Percentiles rank a stretch among this genome's conserved stretches.
phyloP scores from a whole-genome alignment of 2,888 invertebrate species.

The Chalcosyrphus nemorum region DNA sequence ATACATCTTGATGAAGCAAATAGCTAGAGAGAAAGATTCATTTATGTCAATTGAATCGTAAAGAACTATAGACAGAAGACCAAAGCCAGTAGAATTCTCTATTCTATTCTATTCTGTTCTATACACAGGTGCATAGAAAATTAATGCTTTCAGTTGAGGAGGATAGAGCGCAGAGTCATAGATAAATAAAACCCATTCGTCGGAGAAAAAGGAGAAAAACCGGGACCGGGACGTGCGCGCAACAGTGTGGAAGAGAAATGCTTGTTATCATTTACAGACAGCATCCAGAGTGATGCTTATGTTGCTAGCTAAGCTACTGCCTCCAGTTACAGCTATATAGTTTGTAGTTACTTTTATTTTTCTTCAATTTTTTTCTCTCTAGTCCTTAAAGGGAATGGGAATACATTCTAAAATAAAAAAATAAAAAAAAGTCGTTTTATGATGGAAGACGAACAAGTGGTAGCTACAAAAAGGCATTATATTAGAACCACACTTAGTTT shows the following conservation, averaged over 20 bases:
- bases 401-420: not conserved
- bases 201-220: not conserved
- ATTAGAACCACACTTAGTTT: not conserved
- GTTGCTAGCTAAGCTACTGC: constrained; percentile 30
- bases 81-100: constrained; percentile 11
- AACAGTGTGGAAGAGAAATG: constrained; percentile 39
- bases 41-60: constrained; percentile 68
- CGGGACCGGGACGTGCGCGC: constrained; percentile 11
- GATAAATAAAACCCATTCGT: constrained; percentile 20
- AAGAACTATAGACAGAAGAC: constrained; percentile 52
- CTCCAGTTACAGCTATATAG: constrained; percentile 16
- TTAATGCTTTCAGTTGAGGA: constrained; percentile 57
- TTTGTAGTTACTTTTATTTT: not conserved
- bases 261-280: constrained; percentile 62
- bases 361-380: constrained; percentile 2
- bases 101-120: constrained; percentile 35
- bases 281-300: constrained; percentile 35
- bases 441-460: not conserved
- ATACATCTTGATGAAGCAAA: constrained; percentile 16
- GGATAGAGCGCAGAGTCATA: constrained; percentile 16
- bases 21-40: constrained; percentile 26
- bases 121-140: constrained; percentile 68
- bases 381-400: constrained; percentile 44
- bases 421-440: constrained; percentile 20
- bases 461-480: not conserved